Conservation (phyloP, 2,113 vertebrate genomes). For the Emberiza fucata region DNA sequence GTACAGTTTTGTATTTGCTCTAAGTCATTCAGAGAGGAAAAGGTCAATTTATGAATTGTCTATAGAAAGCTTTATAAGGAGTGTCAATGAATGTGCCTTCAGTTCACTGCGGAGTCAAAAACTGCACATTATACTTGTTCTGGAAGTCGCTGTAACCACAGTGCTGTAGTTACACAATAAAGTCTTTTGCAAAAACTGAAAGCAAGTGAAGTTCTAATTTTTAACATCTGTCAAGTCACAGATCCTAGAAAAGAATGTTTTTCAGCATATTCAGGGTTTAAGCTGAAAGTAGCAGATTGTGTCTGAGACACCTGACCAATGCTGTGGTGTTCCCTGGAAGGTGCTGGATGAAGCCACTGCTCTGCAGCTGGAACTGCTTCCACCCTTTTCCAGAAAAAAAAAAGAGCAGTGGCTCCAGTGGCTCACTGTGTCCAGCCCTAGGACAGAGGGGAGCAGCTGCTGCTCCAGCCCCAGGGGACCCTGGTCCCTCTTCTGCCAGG, state of each 20-base stretch:
- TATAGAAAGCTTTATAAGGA: neutral
- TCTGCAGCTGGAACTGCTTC: neutral
- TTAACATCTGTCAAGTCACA: neutral
- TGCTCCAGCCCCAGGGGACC: neutral
- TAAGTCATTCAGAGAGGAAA: neutral
- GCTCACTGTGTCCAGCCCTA: neutral
- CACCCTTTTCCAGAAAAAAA: rapidly evolving
- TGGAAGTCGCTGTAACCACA: neutral
- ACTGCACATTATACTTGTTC: neutral
- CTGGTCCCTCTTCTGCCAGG: neutral
- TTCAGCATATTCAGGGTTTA: rapidly evolving
- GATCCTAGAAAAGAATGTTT: rapidly evolving
- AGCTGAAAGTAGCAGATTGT: rapidly evolving
- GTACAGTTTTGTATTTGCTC: conserved; percentile 42
- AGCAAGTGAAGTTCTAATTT: neutral
- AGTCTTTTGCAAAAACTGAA: conserved; percentile 18
- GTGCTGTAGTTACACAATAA: conserved; percentile 42
- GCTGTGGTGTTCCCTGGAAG: rapidly evolving
- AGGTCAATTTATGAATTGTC: neutral
- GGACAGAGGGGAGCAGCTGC: neutral
- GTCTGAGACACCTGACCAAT: rapidly evolving
- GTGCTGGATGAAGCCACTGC: rapidly evolving
- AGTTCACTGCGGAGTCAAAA: neutral
- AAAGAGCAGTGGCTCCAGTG: neutral
- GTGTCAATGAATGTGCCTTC: conserved; percentile 59